These are phyloP conservation scores for Hiodon tergisus DNA, from an alignment of 2,113 vertebrate species.

Conservation along the genomic window DNA sequence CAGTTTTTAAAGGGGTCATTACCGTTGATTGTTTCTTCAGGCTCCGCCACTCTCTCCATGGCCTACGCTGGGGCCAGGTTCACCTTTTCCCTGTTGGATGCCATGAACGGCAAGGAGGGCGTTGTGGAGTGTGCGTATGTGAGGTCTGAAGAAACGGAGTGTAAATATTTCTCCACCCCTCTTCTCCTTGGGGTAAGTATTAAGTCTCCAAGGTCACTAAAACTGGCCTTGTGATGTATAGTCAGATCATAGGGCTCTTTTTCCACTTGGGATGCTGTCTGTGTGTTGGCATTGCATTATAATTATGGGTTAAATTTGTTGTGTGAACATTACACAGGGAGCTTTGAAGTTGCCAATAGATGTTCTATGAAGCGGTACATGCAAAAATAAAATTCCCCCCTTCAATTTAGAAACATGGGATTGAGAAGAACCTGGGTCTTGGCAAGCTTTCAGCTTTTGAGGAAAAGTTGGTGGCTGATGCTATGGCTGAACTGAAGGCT, in stretches of 20 bases:
- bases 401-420: constrained; percentile 77
- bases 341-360: neutral
- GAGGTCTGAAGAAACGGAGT: constrained; percentile 83
- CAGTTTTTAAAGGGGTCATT: no score
- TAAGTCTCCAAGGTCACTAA: neutral
- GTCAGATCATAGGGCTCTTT: no score
- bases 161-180: constrained; percentile 92
- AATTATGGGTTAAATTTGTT: neutral
- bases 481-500: constrained; percentile 79
- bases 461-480: constrained; percentile 84
- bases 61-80: constrained; percentile 93
- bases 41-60: constrained; percentile 96
- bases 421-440: constrained; percentile 94
- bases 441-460: constrained; percentile 85
- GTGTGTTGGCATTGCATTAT: neutral
- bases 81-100: constrained; percentile 88
- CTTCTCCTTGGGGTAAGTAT: constrained; percentile 78
- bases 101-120: constrained; percentile 90
- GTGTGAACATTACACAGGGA: no score
- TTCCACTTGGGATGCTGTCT: no score
- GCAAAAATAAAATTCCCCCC: constrained; percentile 6
- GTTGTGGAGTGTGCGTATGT: constrained; percentile 89
- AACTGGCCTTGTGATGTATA: no score
- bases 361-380: neutral
- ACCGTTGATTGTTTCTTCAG: constrained; percentile 44